Evolutionary conservation across 2,113 vertebrate species (phyloP).

Genomic region (Ammodytes dubius): DNA sequence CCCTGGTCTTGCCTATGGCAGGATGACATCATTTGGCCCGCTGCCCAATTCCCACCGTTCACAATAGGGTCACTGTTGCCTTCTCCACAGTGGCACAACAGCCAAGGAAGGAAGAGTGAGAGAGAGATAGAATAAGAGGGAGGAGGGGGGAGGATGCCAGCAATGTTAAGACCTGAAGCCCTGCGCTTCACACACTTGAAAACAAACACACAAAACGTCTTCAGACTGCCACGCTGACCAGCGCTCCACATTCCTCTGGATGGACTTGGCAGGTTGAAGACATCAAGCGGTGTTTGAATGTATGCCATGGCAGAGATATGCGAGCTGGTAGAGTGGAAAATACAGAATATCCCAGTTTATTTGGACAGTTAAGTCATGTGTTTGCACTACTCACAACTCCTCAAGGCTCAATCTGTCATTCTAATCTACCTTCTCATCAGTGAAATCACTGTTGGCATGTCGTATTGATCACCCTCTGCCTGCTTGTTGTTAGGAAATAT

Average conservation of each 20-base stretch:
- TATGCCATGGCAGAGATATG: conserved; percentile 47
- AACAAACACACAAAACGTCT: conserved; percentile 50
- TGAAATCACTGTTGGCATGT: conserved; percentile 55
- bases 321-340: conserved; percentile 50
- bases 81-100: conserved; percentile 69
- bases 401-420: conserved; percentile 54
- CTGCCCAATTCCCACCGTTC: conserved; percentile 82
- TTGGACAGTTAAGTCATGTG: conserved; percentile 61
- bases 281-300: conserved; percentile 51
- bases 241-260: conserved; percentile 40
- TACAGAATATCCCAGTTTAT: conserved; percentile 46
- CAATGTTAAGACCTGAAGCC: conserved; percentile 59
- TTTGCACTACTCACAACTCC: conserved; percentile 47
- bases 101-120: conserved; percentile 66
- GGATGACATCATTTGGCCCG: conserved; percentile 83
- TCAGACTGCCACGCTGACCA: conserved; percentile 40
- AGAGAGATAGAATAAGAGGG: conserved; percentile 47
- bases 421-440: conserved; percentile 64
- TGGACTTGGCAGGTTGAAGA: conserved; percentile 47
- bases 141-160: conserved; percentile 37
- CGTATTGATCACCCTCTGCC: conserved; percentile 29
- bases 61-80: conserved; percentile 82
- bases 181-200: conserved; percentile 33
- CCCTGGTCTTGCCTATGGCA: conserved; percentile 74
- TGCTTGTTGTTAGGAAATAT: conserved; percentile 54